These are phyloP conservation scores for Myripristis murdjan DNA, from an alignment of 2,797 vertebrate genomes.

Conservation along the genomic window DNA sequence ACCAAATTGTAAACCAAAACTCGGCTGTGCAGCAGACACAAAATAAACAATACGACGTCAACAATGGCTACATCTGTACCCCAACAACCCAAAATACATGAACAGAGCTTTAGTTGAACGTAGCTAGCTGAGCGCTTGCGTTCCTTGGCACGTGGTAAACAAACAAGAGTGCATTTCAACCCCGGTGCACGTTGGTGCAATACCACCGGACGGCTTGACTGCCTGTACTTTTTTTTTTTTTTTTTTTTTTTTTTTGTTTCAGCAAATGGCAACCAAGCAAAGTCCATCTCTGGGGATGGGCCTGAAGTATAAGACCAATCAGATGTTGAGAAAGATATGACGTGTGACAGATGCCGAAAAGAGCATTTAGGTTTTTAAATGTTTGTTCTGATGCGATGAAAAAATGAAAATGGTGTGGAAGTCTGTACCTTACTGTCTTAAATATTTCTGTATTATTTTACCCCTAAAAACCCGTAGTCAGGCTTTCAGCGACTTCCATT, in stretches of 20 bases:
- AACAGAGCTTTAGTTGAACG: constrained; percentile 62
- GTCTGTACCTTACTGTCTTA: not conserved
- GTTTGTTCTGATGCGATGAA: constrained; percentile 12
- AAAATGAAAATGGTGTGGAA: constrained; percentile 1
- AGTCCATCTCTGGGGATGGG: constrained; percentile 1
- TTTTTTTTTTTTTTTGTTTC: no score
- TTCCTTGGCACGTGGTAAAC: constrained; percentile 88
- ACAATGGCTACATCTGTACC: constrained; percentile 30
- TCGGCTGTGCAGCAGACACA: constrained; percentile 18
- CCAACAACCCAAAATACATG: constrained; percentile 22
- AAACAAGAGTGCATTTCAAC: constrained; percentile 46
- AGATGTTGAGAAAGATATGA: not conserved
- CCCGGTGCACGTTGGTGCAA: constrained; percentile 8
- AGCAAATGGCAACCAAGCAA: constrained; percentile 6
- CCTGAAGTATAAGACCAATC: constrained; percentile 4
- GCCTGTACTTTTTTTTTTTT: not conserved
- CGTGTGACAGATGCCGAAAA: not conserved
- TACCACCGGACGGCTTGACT: constrained; percentile 18
- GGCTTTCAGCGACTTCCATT: constrained; percentile 25
- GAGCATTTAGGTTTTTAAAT: not conserved
- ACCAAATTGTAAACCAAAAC: constrained; percentile 4
- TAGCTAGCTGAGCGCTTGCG: constrained; percentile 59
- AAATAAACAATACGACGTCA: constrained; percentile 9
- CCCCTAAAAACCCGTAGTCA: not conserved
- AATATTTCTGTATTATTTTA: not conserved